Evolutionary conservation across 2,888 invertebrate species (phyloP), one percentile per base, ranked within the genome.

Genomic region (Mylabris sibirica): DNA sequence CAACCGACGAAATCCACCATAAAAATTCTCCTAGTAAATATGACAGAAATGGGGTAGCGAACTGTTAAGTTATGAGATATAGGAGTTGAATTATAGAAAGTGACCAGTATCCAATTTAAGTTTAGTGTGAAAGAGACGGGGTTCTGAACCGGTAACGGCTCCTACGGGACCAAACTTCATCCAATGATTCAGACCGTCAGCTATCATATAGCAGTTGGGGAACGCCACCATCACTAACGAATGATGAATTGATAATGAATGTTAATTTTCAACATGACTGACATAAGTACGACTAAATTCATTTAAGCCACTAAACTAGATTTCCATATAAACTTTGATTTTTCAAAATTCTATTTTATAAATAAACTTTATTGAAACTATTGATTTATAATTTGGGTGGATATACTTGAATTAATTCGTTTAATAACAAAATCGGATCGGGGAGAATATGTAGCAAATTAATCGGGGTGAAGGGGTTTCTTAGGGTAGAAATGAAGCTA

Each of bases 31-130:
- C 68, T 49, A 41, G 66, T 49, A 68, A 71, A 71, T 68, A 68
- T 71, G 71, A 71, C 71, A 68, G 71, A 71, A 71, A 71, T 71
- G 68, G 71, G 71, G 68, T 71, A 71, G 71, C 71, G 68, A 68
- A 65, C 71, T 71, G 71, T 71, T 71, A 71, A 71, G 68, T 84
- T 84, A 84, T 84, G 83, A 84, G 81, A 82, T 83, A 83, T 83
- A 83, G 83, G 81, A 83, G 83, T 81, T 84, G 85, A 85, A 85
- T 84, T 85, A 85, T 84, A 84, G 84, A 84, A 84, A 84, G 83
- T 84, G 85, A 84, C 84, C 85, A 83, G 84, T 84, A 83, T 84
- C 84, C 84, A 84, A 84, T 85, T 85, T 84, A 84, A 84, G 84
- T 84, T 84, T 82, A 81, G 82, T 82, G 83, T 81, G 82, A 82